Evolutionary conservation across 2,113 vertebrate genomes (phyloP).

Genomic region (Riparia riparia): DNA sequence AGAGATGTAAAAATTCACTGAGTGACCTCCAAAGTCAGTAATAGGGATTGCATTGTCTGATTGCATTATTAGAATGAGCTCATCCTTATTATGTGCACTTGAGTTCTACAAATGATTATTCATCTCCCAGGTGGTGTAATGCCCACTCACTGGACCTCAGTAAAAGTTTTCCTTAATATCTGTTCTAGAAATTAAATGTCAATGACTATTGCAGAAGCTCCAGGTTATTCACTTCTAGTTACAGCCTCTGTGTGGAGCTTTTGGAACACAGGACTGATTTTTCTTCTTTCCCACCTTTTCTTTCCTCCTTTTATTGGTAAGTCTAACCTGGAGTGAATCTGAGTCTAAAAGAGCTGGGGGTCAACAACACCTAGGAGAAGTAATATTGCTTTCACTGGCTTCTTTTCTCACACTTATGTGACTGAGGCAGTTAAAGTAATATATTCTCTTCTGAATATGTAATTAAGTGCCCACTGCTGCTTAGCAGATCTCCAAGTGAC

Average conservation of each 20-base stretch:
- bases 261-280: constrained; percentile 24
- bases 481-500: background rate
- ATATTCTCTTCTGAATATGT: background rate
- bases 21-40: constrained; percentile 15
- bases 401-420: background rate
- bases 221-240: constrained; percentile 20
- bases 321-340: background rate
- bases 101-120: constrained; percentile 22
- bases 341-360: background rate
- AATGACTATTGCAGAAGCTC: background rate
- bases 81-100: background rate
- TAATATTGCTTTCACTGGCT: background rate
- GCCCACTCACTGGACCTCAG: background rate
- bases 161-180: background rate
- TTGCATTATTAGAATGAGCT: constrained; percentile 10
- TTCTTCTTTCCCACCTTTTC: background rate
- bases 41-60: background rate
- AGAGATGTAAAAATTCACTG: background rate
- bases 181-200: background rate
- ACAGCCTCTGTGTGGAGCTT: constrained; percentile 62
- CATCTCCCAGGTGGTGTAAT: background rate
- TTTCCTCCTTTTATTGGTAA: background rate
- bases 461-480: background rate
- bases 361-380: background rate
- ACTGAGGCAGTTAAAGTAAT: background rate